phyloP scores from a whole-genome alignment of 2,113 vertebrate genomes.

The Herpailurus yagouaroundi region DNA sequence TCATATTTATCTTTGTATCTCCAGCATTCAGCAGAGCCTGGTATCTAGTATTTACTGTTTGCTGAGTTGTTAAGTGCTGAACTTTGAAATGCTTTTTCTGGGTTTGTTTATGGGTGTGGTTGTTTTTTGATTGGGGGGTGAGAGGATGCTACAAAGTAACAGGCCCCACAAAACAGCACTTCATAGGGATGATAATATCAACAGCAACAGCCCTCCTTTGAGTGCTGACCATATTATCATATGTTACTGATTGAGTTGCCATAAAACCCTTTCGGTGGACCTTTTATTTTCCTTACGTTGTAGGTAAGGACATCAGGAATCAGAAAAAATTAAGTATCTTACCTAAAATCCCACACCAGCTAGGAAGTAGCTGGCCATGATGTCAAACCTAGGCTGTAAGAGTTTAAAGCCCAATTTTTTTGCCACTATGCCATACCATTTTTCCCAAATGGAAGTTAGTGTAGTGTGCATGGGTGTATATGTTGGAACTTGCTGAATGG shows the following conservation, averaged over 20 bases:
- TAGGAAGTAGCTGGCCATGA: not conserved
- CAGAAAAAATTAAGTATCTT: not conserved
- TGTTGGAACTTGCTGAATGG: not conserved
- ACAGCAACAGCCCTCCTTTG: not conserved
- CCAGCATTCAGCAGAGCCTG: not conserved
- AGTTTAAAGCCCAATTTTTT: not conserved
- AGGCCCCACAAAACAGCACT: not conserved
- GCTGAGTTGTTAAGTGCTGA: not conserved
- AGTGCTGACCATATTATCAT: not conserved
- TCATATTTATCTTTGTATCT: not conserved
- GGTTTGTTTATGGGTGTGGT: not conserved
- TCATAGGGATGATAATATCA: not conserved
- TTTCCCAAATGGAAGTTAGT: not conserved
- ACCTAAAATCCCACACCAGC: not conserved
- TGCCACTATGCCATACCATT: not conserved
- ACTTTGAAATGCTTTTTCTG: not conserved
- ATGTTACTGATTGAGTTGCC: not conserved
- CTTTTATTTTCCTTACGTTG: not conserved
- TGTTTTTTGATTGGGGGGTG: not conserved
- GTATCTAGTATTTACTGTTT: not conserved
- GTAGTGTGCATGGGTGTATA: too few species aligned
- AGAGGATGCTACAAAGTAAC: not conserved
- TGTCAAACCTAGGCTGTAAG: not conserved
- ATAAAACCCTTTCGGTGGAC: not conserved
- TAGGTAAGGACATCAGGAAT: conserved; percentile 16